Percentiles rank a stretch among this genome's conserved stretches.
Conservation (phyloP, 2,888 invertebrate genomes). For the Apeira syringaria region DNA sequence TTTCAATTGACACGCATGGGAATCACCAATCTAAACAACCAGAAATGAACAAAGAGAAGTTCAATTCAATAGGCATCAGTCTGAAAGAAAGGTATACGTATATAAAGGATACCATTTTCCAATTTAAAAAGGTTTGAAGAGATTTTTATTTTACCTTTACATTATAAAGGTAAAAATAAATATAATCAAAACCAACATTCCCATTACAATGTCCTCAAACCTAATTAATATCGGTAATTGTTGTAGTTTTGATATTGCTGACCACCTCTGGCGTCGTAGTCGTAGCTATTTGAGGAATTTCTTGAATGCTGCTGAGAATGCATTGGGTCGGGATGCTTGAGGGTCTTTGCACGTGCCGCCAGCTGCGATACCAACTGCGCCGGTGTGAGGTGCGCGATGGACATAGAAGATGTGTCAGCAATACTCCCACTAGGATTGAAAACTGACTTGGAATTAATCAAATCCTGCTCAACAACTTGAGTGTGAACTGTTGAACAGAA, state of each 20-base stretch:
- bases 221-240: constrained; percentile 41
- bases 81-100: too few species aligned
- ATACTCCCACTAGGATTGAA: constrained; percentile 67
- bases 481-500: constrained; percentile 63
- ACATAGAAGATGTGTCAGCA: constrained; percentile 59
- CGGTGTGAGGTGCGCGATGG: constrained; percentile 73
- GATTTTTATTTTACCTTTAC: too few species aligned
- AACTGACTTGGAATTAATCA: constrained; percentile 64
- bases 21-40: too few species aligned
- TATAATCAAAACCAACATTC: too few species aligned
- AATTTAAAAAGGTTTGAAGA: too few species aligned
- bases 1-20: too few species aligned
- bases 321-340: constrained; percentile 55
- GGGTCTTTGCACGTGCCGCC: constrained; percentile 72
- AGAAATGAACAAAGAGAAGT: too few species aligned
- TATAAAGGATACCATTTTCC: too few species aligned
- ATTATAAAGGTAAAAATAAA: too few species aligned
- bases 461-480: constrained; percentile 71
- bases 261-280: constrained; percentile 44
- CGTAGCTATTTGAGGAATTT: constrained; percentile 38
- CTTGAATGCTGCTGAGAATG: constrained; percentile 47
- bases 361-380: constrained; percentile 75
- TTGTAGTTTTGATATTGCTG: constrained; percentile 50
- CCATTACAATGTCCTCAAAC: too few species aligned
- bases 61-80: too few species aligned